These are phyloP conservation scores for Merops nubicus DNA, from an alignment of 2,113 vertebrate genomes.

Conservation along the genomic window DNA sequence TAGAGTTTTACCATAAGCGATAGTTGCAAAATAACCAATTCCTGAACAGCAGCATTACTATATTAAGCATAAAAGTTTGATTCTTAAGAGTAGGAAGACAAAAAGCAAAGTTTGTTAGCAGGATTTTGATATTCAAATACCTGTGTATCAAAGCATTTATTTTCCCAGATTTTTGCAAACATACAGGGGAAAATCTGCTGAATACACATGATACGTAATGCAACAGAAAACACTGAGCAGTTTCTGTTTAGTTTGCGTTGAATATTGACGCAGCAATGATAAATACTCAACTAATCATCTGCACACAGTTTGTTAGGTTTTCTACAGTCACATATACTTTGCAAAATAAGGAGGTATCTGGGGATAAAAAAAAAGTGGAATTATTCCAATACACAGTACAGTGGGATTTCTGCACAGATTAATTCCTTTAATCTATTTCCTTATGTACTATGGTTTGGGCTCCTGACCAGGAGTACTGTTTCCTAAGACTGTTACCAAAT, in stretches of 20 bases:
- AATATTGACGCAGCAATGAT: not conserved
- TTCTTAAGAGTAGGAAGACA: not conserved
- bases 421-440: not conserved
- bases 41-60: not conserved
- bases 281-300: not conserved
- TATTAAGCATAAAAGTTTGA: not conserved
- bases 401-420: not conserved
- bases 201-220: not conserved
- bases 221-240: not conserved
- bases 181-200: not conserved
- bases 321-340: conserved; percentile 32
- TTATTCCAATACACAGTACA: not conserved
- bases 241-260: not conserved
- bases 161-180: not conserved
- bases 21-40: not conserved
- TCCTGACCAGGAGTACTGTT: not conserved
- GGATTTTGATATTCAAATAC: no score
- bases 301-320: not conserved
- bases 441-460: not conserved
- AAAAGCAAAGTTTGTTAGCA: not conserved
- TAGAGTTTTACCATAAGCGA: not conserved
- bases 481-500: not conserved
- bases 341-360: conserved; percentile 44
- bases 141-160: not conserved
- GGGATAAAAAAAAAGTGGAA: not conserved